Evolutionary conservation across 2,113 vertebrate species (phyloP).

Genomic region (Thomomys bottae): DNA sequence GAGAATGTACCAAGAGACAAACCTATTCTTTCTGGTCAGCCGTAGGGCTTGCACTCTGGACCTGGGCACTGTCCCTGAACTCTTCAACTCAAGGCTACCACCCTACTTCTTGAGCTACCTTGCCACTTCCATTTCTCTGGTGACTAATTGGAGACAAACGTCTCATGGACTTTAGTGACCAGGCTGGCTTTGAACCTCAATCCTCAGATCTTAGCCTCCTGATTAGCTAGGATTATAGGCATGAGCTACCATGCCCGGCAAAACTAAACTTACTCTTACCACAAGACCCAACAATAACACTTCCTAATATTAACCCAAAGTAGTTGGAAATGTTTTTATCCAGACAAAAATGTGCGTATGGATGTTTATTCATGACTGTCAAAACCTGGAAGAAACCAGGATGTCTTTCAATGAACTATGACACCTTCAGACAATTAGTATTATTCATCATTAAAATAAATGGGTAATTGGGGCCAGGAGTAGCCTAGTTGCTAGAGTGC

Average conservation of each 20-base stretch:
- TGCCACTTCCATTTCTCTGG: too few species aligned
- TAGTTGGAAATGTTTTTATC: not conserved
- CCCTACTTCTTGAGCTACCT: too few species aligned
- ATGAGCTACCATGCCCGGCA: not conserved
- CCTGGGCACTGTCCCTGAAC: too few species aligned
- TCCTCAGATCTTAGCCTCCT: too few species aligned
- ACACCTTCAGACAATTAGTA: not conserved
- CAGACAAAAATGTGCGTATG: not conserved
- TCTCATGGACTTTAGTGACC: too few species aligned
- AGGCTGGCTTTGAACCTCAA: too few species aligned
- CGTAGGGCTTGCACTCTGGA: too few species aligned
- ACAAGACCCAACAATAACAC: not conserved
- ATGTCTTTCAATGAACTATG: not conserved
- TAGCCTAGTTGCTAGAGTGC: too few species aligned
- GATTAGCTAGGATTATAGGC: too few species aligned
- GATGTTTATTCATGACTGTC: conserved; percentile 4
- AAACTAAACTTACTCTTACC: conserved; percentile 21
- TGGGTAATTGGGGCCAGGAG: not conserved
- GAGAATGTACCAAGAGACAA: not conserved
- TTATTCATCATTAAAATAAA: conserved; percentile 25
- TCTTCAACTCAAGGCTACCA: too few species aligned
- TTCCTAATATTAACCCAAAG: not conserved
- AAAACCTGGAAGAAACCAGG: not conserved
- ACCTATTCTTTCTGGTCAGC: too few species aligned
- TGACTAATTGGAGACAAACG: too few species aligned